These are phyloP conservation scores for Pyrrhia umbra DNA, from an alignment of 2,888 invertebrate genomes.

Conservation along the genomic window DNA sequence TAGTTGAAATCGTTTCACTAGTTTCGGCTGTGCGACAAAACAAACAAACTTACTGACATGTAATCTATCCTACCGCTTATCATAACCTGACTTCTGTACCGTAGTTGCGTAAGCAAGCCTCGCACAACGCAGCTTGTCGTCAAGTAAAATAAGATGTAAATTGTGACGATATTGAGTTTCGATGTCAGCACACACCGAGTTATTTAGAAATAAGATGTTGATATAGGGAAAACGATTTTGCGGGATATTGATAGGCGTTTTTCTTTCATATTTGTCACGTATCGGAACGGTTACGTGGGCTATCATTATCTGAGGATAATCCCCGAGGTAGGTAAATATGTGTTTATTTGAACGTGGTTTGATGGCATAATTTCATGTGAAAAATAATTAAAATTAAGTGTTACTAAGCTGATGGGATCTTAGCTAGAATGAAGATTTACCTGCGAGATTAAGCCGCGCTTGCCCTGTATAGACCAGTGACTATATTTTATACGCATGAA, in stretches of 20 bases:
- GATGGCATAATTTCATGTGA: background rate
- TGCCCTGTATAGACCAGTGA: too few species aligned
- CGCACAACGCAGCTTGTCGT: background rate
- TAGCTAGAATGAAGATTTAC: too few species aligned
- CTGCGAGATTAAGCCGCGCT: too few species aligned
- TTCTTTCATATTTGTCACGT: slow-evolving; percentile 31
- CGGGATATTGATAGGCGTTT: slow-evolving; percentile 1
- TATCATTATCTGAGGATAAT: background rate
- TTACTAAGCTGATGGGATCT: too few species aligned
- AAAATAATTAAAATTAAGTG: too few species aligned
- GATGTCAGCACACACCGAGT: slow-evolving; percentile 49
- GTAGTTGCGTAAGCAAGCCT: background rate
- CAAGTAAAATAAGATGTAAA: slow-evolving; percentile 36
- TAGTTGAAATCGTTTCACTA: too few species aligned
- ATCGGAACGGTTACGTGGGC: background rate
- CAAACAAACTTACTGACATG: too few species aligned
- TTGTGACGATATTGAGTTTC: slow-evolving; percentile 50
- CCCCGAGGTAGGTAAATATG: slow-evolving; percentile 2
- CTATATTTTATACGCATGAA: too few species aligned
- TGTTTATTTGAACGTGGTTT: slow-evolving; percentile 4
- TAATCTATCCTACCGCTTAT: too few species aligned
- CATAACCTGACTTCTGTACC: too few species aligned
- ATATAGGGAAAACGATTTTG: slow-evolving; percentile 40
- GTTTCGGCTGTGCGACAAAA: too few species aligned
- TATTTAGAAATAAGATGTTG: slow-evolving; percentile 53